Evolutionary conservation across 2,888 invertebrate species (phyloP), one percentile per base, ranked within the genome.

Genomic region (Anagyrus pseudococci): DNA sequence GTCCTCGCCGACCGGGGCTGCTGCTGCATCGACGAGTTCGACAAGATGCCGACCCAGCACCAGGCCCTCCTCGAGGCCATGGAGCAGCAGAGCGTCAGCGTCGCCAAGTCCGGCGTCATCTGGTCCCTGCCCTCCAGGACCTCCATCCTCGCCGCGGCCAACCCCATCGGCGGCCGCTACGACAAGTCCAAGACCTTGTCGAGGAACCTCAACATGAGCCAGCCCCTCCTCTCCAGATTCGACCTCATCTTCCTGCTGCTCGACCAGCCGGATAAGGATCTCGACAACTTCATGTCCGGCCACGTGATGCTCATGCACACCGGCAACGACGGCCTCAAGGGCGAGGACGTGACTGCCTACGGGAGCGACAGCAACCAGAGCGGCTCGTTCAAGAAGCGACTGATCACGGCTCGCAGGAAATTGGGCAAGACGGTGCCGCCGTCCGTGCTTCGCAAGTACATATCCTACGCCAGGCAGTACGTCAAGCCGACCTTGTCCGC

Each of bases 11-110:
- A 94, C 78, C 89, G 88, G 71, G 97, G 97, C 0, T 90, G 90
- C 66, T 98, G 96, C 78, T 94, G 95, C 72, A 93, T 98, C 48
- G 98, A 98, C 79, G 97, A 98, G 82, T 92, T 98, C 74, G 98
- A 98, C 79, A 97, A 97, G 85, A 93, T 94, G 88, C 84, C 86
- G 2, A 82, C 83, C 15, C 91, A 93, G 75, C 91, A 93, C 80
- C 87, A 89, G 85, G 90, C 93, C 61, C 83, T 98, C 54, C 82
- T 97, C 46, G 97, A 98, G 83, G 93, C 93, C 0, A 95, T 98
- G 95, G 97, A 98, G 77, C 95, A 97, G 74, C 91, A 96, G 71
- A 88, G 90, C 50, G 90, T 97, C 41, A 93, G 94, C 75, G 87
- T 97, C 57, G 94, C 96, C 1, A 94, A 96, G 79, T 92, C 92